Conservation (phyloP, 23 tunicate species). For the Halocynthia aurantium region DNA sequence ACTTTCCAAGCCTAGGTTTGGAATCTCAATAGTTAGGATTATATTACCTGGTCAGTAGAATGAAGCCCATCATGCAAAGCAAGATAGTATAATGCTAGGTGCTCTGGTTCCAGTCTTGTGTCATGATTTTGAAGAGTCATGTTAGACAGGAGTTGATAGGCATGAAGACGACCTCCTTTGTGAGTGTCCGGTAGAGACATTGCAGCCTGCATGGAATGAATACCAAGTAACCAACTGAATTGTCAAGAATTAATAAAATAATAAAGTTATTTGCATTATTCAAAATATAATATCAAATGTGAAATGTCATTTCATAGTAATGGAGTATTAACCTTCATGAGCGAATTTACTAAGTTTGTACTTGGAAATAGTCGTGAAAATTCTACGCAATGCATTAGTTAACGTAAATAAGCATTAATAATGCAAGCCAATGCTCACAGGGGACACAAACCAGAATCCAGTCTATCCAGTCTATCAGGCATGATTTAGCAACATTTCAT, state of each 20-base stretch:
- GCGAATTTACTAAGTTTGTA: too few relatives aligned
- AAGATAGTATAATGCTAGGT: slow-evolving; percentile 67
- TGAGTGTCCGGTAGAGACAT: slow-evolving; percentile 57
- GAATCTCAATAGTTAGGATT: background rate
- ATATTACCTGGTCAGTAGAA: slow-evolving; percentile 46
- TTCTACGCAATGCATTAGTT: too few relatives aligned
- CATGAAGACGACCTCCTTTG: slow-evolving; percentile 81
- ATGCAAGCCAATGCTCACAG: too few relatives aligned
- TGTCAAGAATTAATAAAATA: background rate
- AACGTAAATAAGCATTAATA: too few relatives aligned
- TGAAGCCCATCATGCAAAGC: slow-evolving; percentile 71
- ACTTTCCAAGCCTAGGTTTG: background rate
- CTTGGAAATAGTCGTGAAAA: too few relatives aligned
- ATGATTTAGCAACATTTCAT: too few relatives aligned
- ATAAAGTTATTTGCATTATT: too few relatives aligned
- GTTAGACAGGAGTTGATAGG: slow-evolving; percentile 77
- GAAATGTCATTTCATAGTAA: too few relatives aligned
- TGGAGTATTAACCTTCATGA: too few relatives aligned
- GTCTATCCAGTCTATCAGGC: too few relatives aligned
- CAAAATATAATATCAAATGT: too few relatives aligned
- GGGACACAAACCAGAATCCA: too few relatives aligned
- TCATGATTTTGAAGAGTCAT: slow-evolving; percentile 75
- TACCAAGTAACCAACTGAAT: background rate
- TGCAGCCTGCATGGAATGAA: slow-evolving; percentile 38
- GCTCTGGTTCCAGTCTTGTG: slow-evolving; percentile 66